phyloP scores from a whole-genome alignment of 2,888 invertebrate species.

The Lamellibrachia columna region DNA sequence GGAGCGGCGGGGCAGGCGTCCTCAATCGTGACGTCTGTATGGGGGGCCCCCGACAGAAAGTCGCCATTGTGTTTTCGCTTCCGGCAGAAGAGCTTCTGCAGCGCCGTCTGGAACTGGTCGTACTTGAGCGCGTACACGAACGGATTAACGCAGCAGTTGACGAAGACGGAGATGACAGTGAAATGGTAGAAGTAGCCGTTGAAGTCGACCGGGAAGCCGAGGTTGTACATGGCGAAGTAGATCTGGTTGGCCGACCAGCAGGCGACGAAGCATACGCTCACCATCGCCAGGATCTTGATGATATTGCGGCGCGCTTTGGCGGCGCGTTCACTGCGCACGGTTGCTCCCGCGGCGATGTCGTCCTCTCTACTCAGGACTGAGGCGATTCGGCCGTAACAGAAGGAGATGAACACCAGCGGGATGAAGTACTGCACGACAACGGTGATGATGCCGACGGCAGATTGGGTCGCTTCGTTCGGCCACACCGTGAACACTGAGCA shows the following conservation, averaged over 20 bases:
- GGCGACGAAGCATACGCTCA: conserved; percentile 26
- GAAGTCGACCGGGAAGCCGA: conserved; percentile 20
- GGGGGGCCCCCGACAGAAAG: not conserved
- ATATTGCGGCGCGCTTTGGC: conserved; percentile 27
- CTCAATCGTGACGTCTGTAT: not conserved
- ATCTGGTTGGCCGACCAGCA: conserved; percentile 32
- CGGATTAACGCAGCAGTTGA: conserved; percentile 39
- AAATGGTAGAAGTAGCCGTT: conserved; percentile 20
- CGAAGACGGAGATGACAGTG: conserved; percentile 29
- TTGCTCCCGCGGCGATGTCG: not conserved
- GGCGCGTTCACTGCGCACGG: not conserved
- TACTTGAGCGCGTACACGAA: conserved; percentile 39
- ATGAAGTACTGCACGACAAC: conserved; percentile 24
- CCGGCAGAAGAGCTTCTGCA: conserved; percentile 32
- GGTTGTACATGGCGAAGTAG: conserved; percentile 24
- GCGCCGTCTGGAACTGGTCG: conserved; percentile 37
- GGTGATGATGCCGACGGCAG: not conserved
- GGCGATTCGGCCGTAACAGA: conserved; percentile 11
- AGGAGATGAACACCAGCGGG: conserved; percentile 21
- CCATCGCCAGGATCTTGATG: conserved; percentile 27
- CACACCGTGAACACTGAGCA: conserved; percentile 17
- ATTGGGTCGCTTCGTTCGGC: not conserved
- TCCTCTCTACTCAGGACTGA: not conserved
- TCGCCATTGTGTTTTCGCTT: not conserved
- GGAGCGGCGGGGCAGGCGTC: not conserved